Evolutionary conservation across 1,140 invertebrate species (phyloP).

Genomic region (Muscidifurax raptorellus): DNA sequence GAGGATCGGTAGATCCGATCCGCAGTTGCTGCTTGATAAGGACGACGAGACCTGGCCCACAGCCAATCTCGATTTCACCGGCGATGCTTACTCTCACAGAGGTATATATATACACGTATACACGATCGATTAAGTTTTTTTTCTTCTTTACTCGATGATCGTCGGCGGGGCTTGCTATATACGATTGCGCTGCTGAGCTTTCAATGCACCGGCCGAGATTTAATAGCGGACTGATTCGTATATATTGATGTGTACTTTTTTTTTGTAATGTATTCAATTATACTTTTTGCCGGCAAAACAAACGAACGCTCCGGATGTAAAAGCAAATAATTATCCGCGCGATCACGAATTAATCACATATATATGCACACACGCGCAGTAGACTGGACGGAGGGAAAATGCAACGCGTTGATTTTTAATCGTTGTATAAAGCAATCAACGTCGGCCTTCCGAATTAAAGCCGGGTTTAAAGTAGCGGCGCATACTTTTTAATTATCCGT

Average conservation of each 20-base stretch:
- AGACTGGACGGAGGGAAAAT: neutral
- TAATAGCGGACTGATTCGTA: too few species aligned
- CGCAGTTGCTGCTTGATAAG: neutral
- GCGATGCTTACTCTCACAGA: slow-evolving; percentile 2
- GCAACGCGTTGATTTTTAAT: neutral
- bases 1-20: slow-evolving; percentile 33
- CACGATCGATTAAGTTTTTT: neutral
- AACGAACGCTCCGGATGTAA: too few species aligned
- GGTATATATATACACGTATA: slow-evolving; percentile 3
- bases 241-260: too few species aligned
- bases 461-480: neutral
- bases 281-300: too few species aligned
- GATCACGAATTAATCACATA: too few species aligned
- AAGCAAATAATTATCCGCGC: too few species aligned
- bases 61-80: neutral
- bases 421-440: too few species aligned
- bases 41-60: neutral
- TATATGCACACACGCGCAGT: too few species aligned
- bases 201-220: too few species aligned
- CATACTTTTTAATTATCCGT: slow-evolving; percentile 1
- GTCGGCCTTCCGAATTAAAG: neutral
- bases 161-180: too few species aligned
- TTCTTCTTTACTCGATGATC: neutral
- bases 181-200: too few species aligned
- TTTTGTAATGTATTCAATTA: too few species aligned